phyloP scores from a whole-genome alignment of 2,888 invertebrate genomes.

The Drosophila gaucha region DNA sequence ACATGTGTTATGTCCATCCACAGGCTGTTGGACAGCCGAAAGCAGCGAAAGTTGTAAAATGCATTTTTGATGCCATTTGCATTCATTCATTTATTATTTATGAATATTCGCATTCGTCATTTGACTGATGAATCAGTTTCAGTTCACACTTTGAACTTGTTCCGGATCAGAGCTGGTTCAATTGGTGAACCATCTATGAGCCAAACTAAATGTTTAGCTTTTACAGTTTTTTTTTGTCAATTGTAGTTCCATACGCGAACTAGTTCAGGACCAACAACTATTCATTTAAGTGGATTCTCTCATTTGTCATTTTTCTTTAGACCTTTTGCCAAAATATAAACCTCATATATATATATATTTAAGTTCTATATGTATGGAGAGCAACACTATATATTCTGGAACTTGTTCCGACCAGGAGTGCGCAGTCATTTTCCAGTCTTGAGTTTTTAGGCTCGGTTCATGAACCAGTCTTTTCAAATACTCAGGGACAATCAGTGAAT shows the following conservation, averaged over 20 bases:
- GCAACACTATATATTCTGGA: too few relatives aligned
- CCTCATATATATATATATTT: too few relatives aligned
- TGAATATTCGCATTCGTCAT: neutral
- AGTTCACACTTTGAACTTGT: neutral
- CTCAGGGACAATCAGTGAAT: too few relatives aligned
- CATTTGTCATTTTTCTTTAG: neutral
- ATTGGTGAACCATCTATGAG: neutral
- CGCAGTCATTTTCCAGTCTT: too few relatives aligned
- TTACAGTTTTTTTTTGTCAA: too few relatives aligned
- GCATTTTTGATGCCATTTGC: constrained; percentile 3
- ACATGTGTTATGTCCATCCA: constrained; percentile 18
- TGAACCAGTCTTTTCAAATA: too few relatives aligned
- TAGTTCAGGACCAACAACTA: neutral
- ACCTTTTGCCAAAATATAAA: too few relatives aligned
- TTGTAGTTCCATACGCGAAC: neutral
- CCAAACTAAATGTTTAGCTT: neutral
- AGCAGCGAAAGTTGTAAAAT: constrained; percentile 14
- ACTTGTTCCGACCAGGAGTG: neutral
- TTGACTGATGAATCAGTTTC: neutral
- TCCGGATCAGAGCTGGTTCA: neutral
- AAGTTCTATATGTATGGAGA: too few relatives aligned
- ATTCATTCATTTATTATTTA: neutral
- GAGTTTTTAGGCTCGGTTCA: too few relatives aligned
- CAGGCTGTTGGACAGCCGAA: constrained; percentile 11
- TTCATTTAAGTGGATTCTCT: neutral